Evolutionary conservation across 2,113 vertebrate genomes (phyloP).

Genomic region (Sander lucioperca): DNA sequence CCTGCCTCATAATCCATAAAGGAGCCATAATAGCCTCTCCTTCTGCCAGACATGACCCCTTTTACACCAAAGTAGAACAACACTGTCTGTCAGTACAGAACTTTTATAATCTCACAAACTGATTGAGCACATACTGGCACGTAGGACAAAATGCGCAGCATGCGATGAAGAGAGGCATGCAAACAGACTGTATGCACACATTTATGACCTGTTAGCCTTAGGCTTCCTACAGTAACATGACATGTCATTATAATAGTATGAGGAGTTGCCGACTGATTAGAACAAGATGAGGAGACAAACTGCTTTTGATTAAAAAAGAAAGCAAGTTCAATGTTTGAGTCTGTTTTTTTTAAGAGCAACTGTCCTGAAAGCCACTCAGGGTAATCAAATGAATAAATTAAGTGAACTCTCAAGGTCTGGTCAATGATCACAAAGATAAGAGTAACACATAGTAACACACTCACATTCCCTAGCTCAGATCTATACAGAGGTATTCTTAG

Average conservation of each 20-base stretch:
- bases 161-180: background rate
- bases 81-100: conserved; percentile 27
- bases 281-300: background rate
- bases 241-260: background rate
- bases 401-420: background rate
- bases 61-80: conserved; percentile 68
- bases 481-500: background rate
- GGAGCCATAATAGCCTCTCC: conserved; percentile 72
- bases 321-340: background rate
- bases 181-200: no score
- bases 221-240: background rate
- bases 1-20: conserved; percentile 80
- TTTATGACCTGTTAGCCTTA: background rate
- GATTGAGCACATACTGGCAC: conserved; percentile 27
- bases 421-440: background rate
- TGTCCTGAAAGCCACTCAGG: background rate
- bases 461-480: background rate
- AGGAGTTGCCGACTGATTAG: background rate
- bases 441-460: background rate
- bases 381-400: background rate
- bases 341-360: no score
- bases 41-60: conserved; percentile 69
- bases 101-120: conserved; percentile 36
- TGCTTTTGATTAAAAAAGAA: background rate
- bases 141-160: background rate